A percentile compares a stretch with the other conserved stretches of the same genome.
Evolutionary conservation across 2,888 invertebrate species (phyloP).

Genomic region (Apamea anceps): DNA sequence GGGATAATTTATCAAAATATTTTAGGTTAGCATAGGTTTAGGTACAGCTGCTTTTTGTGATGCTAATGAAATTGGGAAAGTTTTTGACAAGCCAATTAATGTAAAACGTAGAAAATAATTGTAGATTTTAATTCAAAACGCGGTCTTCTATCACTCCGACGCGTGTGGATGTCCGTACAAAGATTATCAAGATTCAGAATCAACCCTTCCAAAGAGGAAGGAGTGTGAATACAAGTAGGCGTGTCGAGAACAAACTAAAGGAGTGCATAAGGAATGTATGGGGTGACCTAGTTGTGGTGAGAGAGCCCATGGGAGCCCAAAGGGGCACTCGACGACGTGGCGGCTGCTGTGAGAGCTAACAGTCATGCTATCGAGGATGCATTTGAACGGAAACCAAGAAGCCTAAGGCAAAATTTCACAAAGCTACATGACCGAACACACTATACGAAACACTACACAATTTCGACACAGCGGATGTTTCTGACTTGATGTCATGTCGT

Average conservation of each 20-base stretch:
- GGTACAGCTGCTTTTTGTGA: neutral
- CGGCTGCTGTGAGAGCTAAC: constrained; percentile 64
- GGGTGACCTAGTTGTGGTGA: constrained; percentile 64
- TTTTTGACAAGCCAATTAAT: constrained; percentile 3
- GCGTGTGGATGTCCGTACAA: constrained; percentile 23
- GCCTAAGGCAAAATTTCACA: constrained; percentile 38
- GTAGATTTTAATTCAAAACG: constrained; percentile 5
- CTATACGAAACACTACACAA: constrained; percentile 34
- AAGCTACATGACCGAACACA: constrained; percentile 35
- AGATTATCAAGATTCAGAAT: constrained; percentile 33
- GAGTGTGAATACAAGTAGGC: constrained; percentile 32
- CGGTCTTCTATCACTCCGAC: neutral
- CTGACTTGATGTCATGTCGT: constrained; percentile 33
- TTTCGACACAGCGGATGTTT: constrained; percentile 26
- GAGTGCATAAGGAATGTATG: constrained; percentile 62
- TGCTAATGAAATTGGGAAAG: constrained; percentile 28
- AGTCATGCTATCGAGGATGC: constrained; percentile 59
- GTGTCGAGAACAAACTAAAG: constrained; percentile 54
- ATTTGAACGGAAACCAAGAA: constrained; percentile 58
- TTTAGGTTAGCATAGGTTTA: constrained; percentile 2
- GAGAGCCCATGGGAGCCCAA: constrained; percentile 61
- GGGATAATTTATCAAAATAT: constrained; percentile 43
- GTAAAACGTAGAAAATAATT: neutral
- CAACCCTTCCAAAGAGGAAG: constrained; percentile 22
- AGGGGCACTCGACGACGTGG: constrained; percentile 55